These are phyloP conservation scores for Chaetodon trifasciatus DNA, from an alignment of 2,797 vertebrate genomes.

Conservation along the genomic window DNA sequence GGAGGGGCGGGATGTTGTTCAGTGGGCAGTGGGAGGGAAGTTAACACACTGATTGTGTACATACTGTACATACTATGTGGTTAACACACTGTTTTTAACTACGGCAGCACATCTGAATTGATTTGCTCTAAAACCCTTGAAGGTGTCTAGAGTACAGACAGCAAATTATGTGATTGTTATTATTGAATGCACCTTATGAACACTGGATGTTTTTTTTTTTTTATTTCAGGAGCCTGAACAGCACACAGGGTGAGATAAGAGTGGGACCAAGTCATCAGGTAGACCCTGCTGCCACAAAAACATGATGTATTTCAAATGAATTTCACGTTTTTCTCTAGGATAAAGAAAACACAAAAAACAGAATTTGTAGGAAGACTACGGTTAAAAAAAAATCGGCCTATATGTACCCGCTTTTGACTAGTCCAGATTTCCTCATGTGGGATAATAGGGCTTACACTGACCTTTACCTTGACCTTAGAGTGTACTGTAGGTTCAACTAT, in stretches of 20 bases:
- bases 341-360: not conserved
- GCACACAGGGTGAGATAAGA: slow-evolving; percentile 98
- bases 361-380: not conserved
- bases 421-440: no score
- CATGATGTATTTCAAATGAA: not conserved
- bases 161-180: not conserved
- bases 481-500: not conserved
- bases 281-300: not conserved
- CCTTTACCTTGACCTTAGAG: not conserved
- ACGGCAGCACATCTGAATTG: not conserved
- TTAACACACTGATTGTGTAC: not conserved
- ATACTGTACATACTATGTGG: not conserved
- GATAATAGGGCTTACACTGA: no score
- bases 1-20: slow-evolving; percentile 86
- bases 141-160: not conserved
- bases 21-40: slow-evolving; percentile 71
- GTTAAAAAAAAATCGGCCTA: not conserved
- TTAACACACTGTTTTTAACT: not conserved
- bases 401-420: no score
- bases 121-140: no score
- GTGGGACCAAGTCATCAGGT: slow-evolving; percentile 99
- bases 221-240: slow-evolving; percentile 94
- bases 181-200: not conserved
- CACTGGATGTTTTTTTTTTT: not conserved
- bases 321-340: not conserved